phyloP scores from a whole-genome alignment of 2,888 invertebrate species.

The Agriotes lineatus region DNA sequence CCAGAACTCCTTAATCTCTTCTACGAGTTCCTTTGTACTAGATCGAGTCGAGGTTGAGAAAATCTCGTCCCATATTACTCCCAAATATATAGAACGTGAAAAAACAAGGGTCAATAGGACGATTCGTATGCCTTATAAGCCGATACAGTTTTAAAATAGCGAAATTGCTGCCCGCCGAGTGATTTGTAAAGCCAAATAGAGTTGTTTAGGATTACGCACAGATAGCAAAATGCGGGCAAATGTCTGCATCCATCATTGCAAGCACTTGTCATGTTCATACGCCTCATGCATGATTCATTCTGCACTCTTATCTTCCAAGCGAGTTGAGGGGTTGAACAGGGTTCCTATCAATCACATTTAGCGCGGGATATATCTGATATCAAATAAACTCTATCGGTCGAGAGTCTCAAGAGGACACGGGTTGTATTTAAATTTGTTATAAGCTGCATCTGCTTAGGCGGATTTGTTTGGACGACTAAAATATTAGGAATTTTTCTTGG shows the following conservation, averaged over 20 bases:
- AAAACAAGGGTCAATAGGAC: slow-evolving; percentile 18
- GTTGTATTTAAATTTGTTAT: not conserved
- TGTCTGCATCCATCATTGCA: slow-evolving; percentile 28
- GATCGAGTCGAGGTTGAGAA: slow-evolving; percentile 30
- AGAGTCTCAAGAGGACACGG: not conserved
- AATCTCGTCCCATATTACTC: slow-evolving; percentile 17
- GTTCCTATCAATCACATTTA: slow-evolving; percentile 22
- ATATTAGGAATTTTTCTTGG: no score
- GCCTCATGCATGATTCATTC: slow-evolving; percentile 32
- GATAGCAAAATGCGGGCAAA: slow-evolving; percentile 28
- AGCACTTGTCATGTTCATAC: slow-evolving; percentile 32
- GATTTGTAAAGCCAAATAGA: slow-evolving; percentile 16
- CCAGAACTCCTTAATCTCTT: slow-evolving; percentile 43
- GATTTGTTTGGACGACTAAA: no score
- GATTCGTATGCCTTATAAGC: slow-evolving; percentile 18
- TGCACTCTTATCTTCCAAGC: slow-evolving; percentile 25
- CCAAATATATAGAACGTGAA: slow-evolving; percentile 4
- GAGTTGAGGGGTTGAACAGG: slow-evolving; percentile 17
- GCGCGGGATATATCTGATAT: slow-evolving; percentile 9
- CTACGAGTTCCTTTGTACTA: slow-evolving; percentile 36
- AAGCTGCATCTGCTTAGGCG: not conserved
- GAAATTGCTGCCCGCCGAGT: slow-evolving; percentile 2
- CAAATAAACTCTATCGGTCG: slow-evolving; percentile 6
- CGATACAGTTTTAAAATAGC: slow-evolving; percentile 12
- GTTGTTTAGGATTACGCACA: slow-evolving; percentile 5